Evolutionary conservation across 2,888 invertebrate genomes (phyloP).

Genomic region (Xanthorhoe designata): DNA sequence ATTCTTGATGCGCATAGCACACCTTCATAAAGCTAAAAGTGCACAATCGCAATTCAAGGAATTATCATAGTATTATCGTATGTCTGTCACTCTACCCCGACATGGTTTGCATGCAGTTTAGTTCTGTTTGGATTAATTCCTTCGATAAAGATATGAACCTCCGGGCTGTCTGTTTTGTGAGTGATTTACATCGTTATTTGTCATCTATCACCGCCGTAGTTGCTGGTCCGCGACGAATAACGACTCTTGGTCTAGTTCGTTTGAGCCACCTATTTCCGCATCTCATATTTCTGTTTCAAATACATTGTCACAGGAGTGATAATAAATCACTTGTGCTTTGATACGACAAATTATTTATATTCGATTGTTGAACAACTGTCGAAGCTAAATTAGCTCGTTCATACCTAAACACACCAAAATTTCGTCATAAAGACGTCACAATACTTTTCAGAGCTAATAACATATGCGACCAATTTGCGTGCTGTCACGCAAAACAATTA

Average conservation of each 20-base stretch:
- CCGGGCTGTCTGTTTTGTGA: conserved; percentile 59
- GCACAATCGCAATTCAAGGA: conserved; percentile 22
- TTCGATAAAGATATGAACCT: conserved; percentile 59
- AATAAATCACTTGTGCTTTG: conserved; percentile 34
- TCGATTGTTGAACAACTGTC: conserved; percentile 26
- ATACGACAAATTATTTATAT: conserved; percentile 27
- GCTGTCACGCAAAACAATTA: conserved; percentile 74
- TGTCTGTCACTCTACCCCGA: conserved; percentile 22
- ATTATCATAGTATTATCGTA: conserved; percentile 32
- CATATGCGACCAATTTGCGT: conserved; percentile 68
- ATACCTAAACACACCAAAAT: conserved; percentile 41
- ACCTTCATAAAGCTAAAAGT: conserved; percentile 9
- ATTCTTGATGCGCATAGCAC: conserved; percentile 1
- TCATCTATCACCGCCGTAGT: conserved; percentile 62
- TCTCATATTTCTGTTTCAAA: conserved; percentile 68
- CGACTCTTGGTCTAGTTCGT: conserved; percentile 62
- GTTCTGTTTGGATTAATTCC: conserved; percentile 49
- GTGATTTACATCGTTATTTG: conserved; percentile 63
- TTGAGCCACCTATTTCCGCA: conserved; percentile 67
- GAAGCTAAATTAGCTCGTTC: conserved; percentile 20
- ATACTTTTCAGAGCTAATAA: conserved; percentile 60
- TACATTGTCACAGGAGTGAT: conserved; percentile 54
- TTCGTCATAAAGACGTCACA: conserved; percentile 52
- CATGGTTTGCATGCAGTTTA: conserved; percentile 35
- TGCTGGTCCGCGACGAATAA: conserved; percentile 66